Conservation (phyloP, 1,140 invertebrate genomes). For the Caenorhabditis latens region DNA sequence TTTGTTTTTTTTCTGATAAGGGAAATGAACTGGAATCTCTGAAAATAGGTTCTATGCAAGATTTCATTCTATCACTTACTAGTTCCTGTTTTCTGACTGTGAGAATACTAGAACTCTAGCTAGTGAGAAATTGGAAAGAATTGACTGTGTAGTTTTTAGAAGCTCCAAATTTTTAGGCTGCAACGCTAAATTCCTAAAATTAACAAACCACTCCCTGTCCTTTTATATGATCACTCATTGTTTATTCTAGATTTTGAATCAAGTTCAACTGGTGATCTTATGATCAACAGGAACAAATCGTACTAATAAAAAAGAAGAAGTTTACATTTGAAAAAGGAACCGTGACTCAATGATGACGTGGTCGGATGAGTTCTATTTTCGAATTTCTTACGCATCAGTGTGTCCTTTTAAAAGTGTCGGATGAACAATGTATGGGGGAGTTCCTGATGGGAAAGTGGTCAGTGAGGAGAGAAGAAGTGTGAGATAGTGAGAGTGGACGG, state of each 20-base stretch:
- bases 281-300: conserved; percentile 17
- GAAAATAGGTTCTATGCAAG: no score
- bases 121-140: no score
- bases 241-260: background rate
- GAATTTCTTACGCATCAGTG: conserved; percentile 2
- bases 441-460: background rate
- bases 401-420: background rate
- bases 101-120: no score
- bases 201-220: background rate
- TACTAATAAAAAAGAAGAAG: background rate
- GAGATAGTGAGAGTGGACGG: background rate
- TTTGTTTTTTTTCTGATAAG: no score
- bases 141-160: no score
- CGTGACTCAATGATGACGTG: conserved; percentile 21
- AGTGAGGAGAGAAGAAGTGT: background rate
- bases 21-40: no score
- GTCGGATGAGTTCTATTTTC: background rate
- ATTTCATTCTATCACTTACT: no score
- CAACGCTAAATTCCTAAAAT: no score
- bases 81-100: no score
- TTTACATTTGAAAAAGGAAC: conserved; percentile 17
- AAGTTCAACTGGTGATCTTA: background rate
- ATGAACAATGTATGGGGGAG: background rate
- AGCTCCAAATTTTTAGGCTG: no score
- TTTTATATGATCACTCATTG: background rate